Percentiles rank a stretch among this genome's conserved stretches.
Evolutionary conservation across 35 echinoderm and acorn worm genomes (phyloP).

Genomic region (Acanthaster planci): DNA sequence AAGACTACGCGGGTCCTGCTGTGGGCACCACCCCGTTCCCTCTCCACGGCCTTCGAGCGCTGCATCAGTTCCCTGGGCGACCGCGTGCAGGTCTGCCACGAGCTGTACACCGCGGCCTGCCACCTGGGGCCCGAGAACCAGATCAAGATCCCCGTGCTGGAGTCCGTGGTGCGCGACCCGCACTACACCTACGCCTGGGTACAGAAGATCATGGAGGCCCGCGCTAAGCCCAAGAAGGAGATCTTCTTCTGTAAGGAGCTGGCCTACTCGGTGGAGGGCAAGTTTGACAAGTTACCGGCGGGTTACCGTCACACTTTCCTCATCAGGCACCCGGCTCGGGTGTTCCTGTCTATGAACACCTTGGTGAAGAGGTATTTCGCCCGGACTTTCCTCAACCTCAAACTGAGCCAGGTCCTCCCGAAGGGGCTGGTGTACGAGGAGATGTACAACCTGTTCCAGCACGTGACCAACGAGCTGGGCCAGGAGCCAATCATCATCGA

Average conservation of each 20-base stretch:
- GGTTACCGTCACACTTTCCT: conserved; percentile 79
- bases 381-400: conserved; percentile 39
- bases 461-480: conserved; percentile 66
- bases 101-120: conserved; percentile 73
- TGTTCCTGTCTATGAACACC: conserved; percentile 65
- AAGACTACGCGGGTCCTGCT: conserved; percentile 51
- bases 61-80: conserved; percentile 67
- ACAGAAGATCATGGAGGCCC: conserved; percentile 48
- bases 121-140: conserved; percentile 78
- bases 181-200: conserved; percentile 70
- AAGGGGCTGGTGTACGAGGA: conserved; percentile 68
- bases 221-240: conserved; percentile 29
- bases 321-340: conserved; percentile 72
- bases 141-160: conserved; percentile 41
- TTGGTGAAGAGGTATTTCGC: conserved; percentile 60
- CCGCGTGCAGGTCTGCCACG: conserved; percentile 45
- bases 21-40: conserved; percentile 82
- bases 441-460: conserved; percentile 59
- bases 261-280: conserved; percentile 53
- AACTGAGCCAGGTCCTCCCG: conserved; percentile 50
- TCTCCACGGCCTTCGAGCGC: conserved; percentile 86
- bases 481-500: conserved; percentile 84
- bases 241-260: conserved; percentile 85
- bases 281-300: conserved; percentile 55
- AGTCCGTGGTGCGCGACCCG: conserved; percentile 44